Conservation (phyloP, 2,113 vertebrate genomes). For the Egretta garzetta region DNA sequence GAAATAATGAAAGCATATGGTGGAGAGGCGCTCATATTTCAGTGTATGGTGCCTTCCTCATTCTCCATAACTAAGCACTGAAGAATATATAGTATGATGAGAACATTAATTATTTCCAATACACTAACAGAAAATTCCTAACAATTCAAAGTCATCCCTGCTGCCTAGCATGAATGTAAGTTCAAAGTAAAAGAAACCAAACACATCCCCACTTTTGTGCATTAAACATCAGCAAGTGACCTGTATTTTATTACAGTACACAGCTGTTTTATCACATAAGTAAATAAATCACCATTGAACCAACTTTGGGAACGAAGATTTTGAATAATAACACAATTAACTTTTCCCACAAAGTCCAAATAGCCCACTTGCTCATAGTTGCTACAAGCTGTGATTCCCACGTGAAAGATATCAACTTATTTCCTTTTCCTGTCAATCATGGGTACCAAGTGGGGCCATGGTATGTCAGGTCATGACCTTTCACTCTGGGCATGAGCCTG, state of each 20-base stretch:
- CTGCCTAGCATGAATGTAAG: constrained; percentile 8
- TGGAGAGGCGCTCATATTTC: constrained; percentile 57
- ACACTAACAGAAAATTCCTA: constrained; percentile 21
- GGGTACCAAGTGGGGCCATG: constrained; percentile 77
- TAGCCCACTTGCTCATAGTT: constrained; percentile 81
- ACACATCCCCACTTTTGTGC: constrained; percentile 16
- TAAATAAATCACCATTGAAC: constrained; percentile 79
- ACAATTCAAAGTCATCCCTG: constrained; percentile 40
- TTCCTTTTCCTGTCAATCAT: constrained; percentile 93
- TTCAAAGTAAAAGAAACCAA: constrained; percentile 55
- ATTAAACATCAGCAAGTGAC: constrained; percentile 48
- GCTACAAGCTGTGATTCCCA: constrained; percentile 95
- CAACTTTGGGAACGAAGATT: constrained; percentile 84
- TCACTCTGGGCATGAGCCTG: constrained; percentile 83
- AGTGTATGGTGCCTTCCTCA: constrained; percentile 34
- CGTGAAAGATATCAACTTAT: constrained; percentile 89
- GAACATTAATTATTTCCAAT: constrained; percentile 60
- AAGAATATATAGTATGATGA: constrained; percentile 32
- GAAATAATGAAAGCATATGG: constrained; percentile 72
- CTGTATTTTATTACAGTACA: constrained; percentile 64
- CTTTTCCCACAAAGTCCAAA: constrained; percentile 88
- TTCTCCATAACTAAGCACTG: constrained; percentile 33
- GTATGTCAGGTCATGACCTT: constrained; percentile 89
- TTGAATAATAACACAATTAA: constrained; percentile 83
- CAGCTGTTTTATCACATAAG: constrained; percentile 74